Base-by-base conservation (phyloP, 1,140 invertebrate genomes). In the Eumaeus atala region DNA sequence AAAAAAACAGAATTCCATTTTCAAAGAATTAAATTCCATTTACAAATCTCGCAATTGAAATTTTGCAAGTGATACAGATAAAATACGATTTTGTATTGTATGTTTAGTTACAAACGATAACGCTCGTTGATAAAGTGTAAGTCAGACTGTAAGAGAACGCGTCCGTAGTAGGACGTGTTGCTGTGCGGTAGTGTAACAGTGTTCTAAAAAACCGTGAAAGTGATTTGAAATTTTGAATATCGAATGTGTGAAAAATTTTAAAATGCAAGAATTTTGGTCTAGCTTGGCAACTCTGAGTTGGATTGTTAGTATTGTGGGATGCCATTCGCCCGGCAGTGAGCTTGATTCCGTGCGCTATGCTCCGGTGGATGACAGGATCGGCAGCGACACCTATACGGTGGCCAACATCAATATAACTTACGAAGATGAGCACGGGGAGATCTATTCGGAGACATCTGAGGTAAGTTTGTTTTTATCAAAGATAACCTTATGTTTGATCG, bases 401-500 rank as follows among this genome's bases (percentile, higher is more conserved):
- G 80, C 80, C 11, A 75, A 77, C 48, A 86, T 86, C 10, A 86
- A 86, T 37, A 71, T 86, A 5, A 84, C 80, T 1, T 86, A 86
- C 50, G 66, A 68, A 21, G 74, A 86, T 48, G 83, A 86, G 55
- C 83, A 84, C 51, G 77, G 80, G 17, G 71, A 67, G 37, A 59
- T 70, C 1, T 84, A 73, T 48, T 74, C 77, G 11, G 80, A 86
- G 36, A 77, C 70, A 21, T 84, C 83, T 6, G 83, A 86, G 77
- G 83, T 86, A 52, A 77, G 81, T 58, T 38, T 33, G 0, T 11
- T 16, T 47, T 35, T 42, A 4, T 4, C 21, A 9, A 28, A 28
- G 21, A 28, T 28, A 28, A 28, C 2, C 21, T 6, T 2, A 28
- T n/a, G n/a, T n/a, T n/a, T n/a, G n/a, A n/a, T n/a, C n/a, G 21